Percentiles rank a stretch among this genome's conserved stretches.
phyloP scores from a whole-genome alignment of 2,113 vertebrate genomes.

The Nerophis lumbriciformis region DNA sequence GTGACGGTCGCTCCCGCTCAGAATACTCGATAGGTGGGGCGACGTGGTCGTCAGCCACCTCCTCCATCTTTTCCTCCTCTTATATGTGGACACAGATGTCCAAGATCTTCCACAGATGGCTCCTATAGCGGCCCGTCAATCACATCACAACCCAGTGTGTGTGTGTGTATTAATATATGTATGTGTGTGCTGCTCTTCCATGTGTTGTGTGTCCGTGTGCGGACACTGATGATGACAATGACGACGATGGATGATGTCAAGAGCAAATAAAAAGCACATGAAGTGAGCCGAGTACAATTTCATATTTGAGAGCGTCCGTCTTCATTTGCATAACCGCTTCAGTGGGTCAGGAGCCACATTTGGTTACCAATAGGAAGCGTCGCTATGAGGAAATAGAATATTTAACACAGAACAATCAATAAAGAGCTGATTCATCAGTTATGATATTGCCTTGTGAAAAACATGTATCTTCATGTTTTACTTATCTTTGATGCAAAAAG shows the following conservation, averaged over 20 bases:
- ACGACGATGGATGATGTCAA: slow-evolving; percentile 49
- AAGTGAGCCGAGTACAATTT: no score
- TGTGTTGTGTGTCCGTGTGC: slow-evolving; percentile 7
- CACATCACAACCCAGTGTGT: slow-evolving; percentile 36
- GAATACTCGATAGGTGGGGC: slow-evolving; percentile 1
- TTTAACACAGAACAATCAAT: no score
- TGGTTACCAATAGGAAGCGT: no score
- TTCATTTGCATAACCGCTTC: no score
- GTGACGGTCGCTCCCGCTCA: slow-evolving; percentile 37
- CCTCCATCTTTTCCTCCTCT: slow-evolving; percentile 23
- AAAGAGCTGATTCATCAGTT: no score
- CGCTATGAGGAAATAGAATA: no score
- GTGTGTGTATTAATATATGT: background rate
- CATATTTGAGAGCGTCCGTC: no score
- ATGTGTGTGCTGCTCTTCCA: slow-evolving; percentile 1
- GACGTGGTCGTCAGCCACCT: slow-evolving; percentile 2
- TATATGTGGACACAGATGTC: slow-evolving; percentile 64
- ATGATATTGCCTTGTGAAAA: no score
- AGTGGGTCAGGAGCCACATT: no score
- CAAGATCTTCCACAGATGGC: slow-evolving; percentile 60
- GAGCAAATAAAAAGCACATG: slow-evolving; percentile 24
- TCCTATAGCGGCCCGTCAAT: slow-evolving; percentile 63
- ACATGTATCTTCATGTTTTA: no score
- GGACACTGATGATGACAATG: slow-evolving; percentile 40
- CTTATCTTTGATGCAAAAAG: no score